A percentile compares a stretch with the other conserved stretches of the same genome.
Conservation (phyloP, 2,113 vertebrate genomes). For the Clupea harengus region DNA sequence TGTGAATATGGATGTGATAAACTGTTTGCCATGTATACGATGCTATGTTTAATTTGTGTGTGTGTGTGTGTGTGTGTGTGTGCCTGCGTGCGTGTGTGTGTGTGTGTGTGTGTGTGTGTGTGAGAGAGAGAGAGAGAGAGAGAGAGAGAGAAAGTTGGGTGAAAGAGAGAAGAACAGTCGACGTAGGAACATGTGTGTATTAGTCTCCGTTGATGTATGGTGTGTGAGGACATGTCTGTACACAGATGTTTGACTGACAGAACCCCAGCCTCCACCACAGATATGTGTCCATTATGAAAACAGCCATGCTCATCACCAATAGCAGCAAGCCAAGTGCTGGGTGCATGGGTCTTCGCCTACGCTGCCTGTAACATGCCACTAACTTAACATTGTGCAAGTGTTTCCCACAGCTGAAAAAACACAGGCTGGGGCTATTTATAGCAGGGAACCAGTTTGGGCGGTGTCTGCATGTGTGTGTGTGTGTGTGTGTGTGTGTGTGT, state of each 20-base stretch:
- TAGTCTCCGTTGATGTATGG: too few species aligned
- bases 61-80: not conserved
- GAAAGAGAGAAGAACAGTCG: not conserved
- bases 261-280: too few species aligned
- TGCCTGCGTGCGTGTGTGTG: too few species aligned
- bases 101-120: too few species aligned
- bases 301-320: not conserved
- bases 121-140: too few species aligned
- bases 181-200: too few species aligned
- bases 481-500: constrained; percentile 8
- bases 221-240: too few species aligned
- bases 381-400: constrained; percentile 2
- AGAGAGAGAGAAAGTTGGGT: not conserved
- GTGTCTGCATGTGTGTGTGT: not conserved
- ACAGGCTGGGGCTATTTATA: constrained; percentile 1
- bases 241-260: too few species aligned
- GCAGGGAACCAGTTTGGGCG: not conserved
- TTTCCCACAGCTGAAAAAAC: not conserved
- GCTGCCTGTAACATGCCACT: not conserved
- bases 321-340: not conserved
- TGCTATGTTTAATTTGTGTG: not conserved
- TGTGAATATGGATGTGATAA: not conserved
- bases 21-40: not conserved
- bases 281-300: too few species aligned
- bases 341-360: not conserved